Evolutionary conservation across 2,113 vertebrate species (phyloP), one percentile per base, ranked within the genome.

Genomic region (Labeo catla): DNA sequence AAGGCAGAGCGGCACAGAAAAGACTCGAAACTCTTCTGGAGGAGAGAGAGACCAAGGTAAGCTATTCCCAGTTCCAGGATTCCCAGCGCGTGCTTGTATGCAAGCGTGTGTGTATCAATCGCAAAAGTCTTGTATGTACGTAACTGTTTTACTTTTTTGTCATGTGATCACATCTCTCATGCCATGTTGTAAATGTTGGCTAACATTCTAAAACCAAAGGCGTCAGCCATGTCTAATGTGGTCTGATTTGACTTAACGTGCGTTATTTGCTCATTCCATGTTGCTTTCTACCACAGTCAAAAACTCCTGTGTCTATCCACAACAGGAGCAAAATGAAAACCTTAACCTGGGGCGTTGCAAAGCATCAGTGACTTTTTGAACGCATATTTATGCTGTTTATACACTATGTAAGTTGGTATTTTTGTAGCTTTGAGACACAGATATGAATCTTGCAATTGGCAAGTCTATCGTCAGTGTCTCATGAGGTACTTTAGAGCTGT

Each of bases 31-130:
- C 98, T 2, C 96, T 99, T 57, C 89, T 99, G 95, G 98, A 99
- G 93, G 98, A 99, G 93, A 94, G 94, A 54, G 98, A 99, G 85
- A 98, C 98, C 91, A 99, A 99, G 98, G 98, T 99, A 96, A 97
- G 98, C 91, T 7, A 84, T 84, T 88, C 74, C 36, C 16, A 73
- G 45, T 59, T 39, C 36, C 59, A 23, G 15, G 23, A 34, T 43
- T 45, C 23, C 49, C 45, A 21, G 66, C 79, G 87, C 6, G 86
- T 79, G 86, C 6, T 82, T 86, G 87, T 89, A 89, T 85, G 85
- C 83, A 23, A 81, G 90, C 36, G 39, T 83, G 50, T 86, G 80
- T 86, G 68, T 83, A 83, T 80, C 89, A 90, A 90, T 92, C 93
- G 93, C 94, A 79, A 90, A 91, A 89, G 91, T 95, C 92, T 95